Percentiles rank a stretch among this genome's conserved stretches.
phyloP scores from a whole-genome alignment of 2,888 invertebrate species.

The Rhagonycha lutea region DNA sequence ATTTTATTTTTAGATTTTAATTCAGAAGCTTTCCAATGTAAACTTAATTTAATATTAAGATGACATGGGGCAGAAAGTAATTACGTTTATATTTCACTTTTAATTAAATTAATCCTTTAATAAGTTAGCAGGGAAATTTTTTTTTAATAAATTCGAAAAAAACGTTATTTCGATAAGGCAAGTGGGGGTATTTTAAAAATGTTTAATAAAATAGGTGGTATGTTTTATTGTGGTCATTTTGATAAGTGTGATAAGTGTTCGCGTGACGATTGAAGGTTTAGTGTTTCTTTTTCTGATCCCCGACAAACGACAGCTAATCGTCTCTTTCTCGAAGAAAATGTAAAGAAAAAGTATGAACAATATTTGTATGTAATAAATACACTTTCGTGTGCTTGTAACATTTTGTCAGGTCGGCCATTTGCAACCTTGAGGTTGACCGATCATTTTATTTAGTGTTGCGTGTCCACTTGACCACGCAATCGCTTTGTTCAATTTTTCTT shows the following conservation, averaged over 20 bases:
- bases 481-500: slow-evolving; percentile 18
- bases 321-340: slow-evolving; percentile 19
- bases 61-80: not conserved
- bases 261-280: slow-evolving; percentile 42
- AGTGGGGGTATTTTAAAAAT: slow-evolving; percentile 12
- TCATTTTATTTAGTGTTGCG: slow-evolving; percentile 48
- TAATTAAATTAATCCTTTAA: not conserved
- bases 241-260: slow-evolving; percentile 48
- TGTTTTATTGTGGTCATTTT: slow-evolving; percentile 50
- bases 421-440: slow-evolving; percentile 50
- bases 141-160: not conserved
- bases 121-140: not conserved
- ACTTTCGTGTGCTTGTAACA: slow-evolving; percentile 46
- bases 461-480: slow-evolving; percentile 33
- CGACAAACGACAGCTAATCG: slow-evolving; percentile 14
- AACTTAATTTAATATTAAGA: not conserved
- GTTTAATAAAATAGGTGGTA: slow-evolving; percentile 43
- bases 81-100: not conserved
- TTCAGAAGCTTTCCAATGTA: not conserved
- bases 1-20: not conserved
- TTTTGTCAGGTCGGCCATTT: slow-evolving; percentile 44
- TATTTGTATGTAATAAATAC: slow-evolving; percentile 39
- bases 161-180: not conserved
- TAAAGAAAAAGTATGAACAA: slow-evolving; percentile 29
- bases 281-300: slow-evolving; percentile 26